Base-by-base conservation (phyloP, 2,797 vertebrate genomes). In the Sebastes taczanowskii region DNA sequence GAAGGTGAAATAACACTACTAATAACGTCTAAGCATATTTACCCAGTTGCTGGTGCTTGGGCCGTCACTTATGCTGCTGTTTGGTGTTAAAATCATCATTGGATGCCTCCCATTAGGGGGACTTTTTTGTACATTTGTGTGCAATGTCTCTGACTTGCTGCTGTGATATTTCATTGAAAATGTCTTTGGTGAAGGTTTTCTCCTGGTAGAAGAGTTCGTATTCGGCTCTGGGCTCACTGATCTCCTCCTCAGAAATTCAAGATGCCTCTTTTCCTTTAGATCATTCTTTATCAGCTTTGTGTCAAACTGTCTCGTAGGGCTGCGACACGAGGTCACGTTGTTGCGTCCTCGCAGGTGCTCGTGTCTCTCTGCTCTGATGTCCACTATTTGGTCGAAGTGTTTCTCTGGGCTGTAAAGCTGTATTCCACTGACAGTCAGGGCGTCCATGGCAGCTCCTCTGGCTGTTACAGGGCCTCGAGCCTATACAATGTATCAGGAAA, bases 311-410 rank as follows among this genome's bases (percentile, higher is more conserved):
- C 93, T 91, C 0, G 91, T 88, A 0, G 92, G 96, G 85, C 95
- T 96, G 29, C 96, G 92, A 53, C 96, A 96, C 5, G 85, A 94
- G 13, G 96, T 96, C 18, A 84, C 77, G 27, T 96, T 96, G 91
- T 95, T 95, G 2, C 95, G 93, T 73, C 94, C 92, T 71, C 95
- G 84, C 22, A 96, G 89, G 78, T 87, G 77, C 83, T 95, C 91
- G 20, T 89, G 94, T 84, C 89, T 95, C 81, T 91, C 86, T 2
- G 95, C 95, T 82, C 95, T 92, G 71, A 88, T 59, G 59, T 94
- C 92, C n/a, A 81, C 49, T 73, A 91, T 93, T 52, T 74, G 74
- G 76, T 96, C 95, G 65, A 95, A 96, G 27, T 86, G 83, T 69
- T 80, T 90, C 34, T 59, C 64, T 7, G 83, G 83, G n/a, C 34